Percentiles rank a stretch among this genome's conserved stretches.
phyloP scores from a whole-genome alignment of 1,140 invertebrate species.

The Druon quercuslanigerum region DNA sequence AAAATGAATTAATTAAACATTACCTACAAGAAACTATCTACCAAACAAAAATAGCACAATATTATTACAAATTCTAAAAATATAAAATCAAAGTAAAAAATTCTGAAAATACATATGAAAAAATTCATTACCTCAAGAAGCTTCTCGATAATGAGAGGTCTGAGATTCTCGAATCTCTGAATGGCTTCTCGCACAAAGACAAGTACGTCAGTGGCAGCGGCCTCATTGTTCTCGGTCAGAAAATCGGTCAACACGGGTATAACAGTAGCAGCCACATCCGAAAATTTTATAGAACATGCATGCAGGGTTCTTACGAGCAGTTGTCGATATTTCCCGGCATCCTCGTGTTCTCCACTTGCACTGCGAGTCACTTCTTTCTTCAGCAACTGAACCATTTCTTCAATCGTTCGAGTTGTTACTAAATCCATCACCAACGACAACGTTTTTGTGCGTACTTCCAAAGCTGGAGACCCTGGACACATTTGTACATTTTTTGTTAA shows the following conservation, averaged over 20 bases:
- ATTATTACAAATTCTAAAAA: too few species aligned
- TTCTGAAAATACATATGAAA: background rate
- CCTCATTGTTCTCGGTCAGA: constrained; percentile 95
- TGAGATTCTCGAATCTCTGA: constrained; percentile 90
- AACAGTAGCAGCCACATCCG: constrained; percentile 95
- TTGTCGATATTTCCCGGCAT: constrained; percentile 96
- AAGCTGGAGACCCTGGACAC: constrained; percentile 83
- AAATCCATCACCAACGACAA: constrained; percentile 92
- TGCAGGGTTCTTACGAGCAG: constrained; percentile 96
- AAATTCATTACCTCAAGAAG: constrained; percentile 75
- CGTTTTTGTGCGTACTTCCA: constrained; percentile 95
- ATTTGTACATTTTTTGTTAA: background rate
- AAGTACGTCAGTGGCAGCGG: constrained; percentile 95
- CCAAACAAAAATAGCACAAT: too few species aligned
- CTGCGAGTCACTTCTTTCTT: constrained; percentile 97
- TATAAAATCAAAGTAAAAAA: background rate
- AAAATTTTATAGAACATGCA: constrained; percentile 97
- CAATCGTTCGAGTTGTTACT: constrained; percentile 94
- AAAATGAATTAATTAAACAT: too few species aligned
- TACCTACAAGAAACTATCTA: too few species aligned
- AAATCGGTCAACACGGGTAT: constrained; percentile 98
- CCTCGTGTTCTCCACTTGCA: constrained; percentile 93
- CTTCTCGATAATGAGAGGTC: constrained; percentile 84
- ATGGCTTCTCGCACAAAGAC: constrained; percentile 97
- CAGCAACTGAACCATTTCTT: constrained; percentile 96